These are phyloP conservation scores for Phrynosoma blainvillii DNA, from an alignment of 2,113 vertebrate species.

Conservation along the genomic window DNA sequence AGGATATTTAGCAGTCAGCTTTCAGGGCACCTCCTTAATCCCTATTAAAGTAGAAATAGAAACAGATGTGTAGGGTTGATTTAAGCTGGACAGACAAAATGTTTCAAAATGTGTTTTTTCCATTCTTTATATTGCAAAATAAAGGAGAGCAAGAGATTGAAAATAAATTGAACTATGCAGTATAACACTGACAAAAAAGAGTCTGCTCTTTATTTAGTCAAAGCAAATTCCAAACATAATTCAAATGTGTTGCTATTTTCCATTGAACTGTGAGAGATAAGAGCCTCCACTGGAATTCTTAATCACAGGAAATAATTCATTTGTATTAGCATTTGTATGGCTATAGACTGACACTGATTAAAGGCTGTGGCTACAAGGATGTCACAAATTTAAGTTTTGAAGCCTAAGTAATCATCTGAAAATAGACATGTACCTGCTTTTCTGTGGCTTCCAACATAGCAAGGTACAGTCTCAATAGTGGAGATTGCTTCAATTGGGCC, in stretches of 20 bases:
- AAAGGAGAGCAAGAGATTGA: neutral
- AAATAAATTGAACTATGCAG: neutral
- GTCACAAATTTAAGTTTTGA: neutral
- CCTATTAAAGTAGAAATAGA: constrained; percentile 5
- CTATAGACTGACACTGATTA: neutral
- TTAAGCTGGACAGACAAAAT: constrained; percentile 12
- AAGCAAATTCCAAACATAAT: neutral
- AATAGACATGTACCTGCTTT: constrained; percentile 80
- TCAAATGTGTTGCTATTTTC: neutral
- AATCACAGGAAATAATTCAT: neutral
- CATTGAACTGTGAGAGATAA: neutral
- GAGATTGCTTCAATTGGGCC: constrained; percentile 93
- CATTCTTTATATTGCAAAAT: neutral
- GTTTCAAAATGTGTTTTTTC: neutral
- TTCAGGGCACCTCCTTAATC: constrained; percentile 9
- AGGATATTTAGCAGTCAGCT: constrained; percentile 9
- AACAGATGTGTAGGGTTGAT: neutral
- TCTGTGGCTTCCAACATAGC: constrained; percentile 83
- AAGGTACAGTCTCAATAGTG: constrained; percentile 91
- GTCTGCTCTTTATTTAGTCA: neutral
- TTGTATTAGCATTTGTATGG: neutral
- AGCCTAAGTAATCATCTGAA: fast-evolving
- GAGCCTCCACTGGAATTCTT: neutral
- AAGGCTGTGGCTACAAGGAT: neutral
- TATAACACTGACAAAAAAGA: neutral